These are phyloP conservation scores for Macrotis lagotis DNA, from an alignment of 2,113 vertebrate genomes.

Conservation along the genomic window DNA sequence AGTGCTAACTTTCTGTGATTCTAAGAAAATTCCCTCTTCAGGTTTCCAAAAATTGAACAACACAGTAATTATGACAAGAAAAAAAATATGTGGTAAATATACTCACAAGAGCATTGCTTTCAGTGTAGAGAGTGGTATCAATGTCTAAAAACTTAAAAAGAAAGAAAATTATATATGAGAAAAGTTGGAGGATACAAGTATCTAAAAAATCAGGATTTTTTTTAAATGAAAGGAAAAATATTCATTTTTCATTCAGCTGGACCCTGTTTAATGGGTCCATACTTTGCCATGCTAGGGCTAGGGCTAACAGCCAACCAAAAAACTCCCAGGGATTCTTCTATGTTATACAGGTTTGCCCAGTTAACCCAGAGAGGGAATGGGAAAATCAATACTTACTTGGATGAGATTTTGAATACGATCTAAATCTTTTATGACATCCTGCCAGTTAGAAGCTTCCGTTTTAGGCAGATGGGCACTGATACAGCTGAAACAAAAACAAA, in stretches of 20 bases:
- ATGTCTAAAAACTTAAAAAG: conserved; percentile 81
- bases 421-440: conserved; percentile 77
- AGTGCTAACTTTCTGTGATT: not conserved
- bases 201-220: not conserved
- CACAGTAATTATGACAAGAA: conserved; percentile 5
- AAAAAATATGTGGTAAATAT: conserved; percentile 26
- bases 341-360: not conserved
- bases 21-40: conserved; percentile 14
- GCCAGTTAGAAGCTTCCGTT: conserved; percentile 79
- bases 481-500: conserved; percentile 69
- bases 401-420: conserved; percentile 65
- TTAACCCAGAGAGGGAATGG: not conserved
- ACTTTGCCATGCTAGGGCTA: not conserved
- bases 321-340: not conserved
- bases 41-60: conserved; percentile 20
- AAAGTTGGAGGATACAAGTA: not conserved
- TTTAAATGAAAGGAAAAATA: not conserved
- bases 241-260: not conserved
- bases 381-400: conserved; percentile 75
- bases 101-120: conserved; percentile 82
- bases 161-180: conserved; percentile 63
- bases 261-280: not conserved
- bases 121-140: conserved; percentile 84
- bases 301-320: no score
- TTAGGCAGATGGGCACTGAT: conserved; percentile 77